A percentile compares a stretch with the other conserved stretches of the same genome.
Evolutionary conservation across 2,797 vertebrate genomes (phyloP).

Genomic region (Rhodeus uyekii): DNA sequence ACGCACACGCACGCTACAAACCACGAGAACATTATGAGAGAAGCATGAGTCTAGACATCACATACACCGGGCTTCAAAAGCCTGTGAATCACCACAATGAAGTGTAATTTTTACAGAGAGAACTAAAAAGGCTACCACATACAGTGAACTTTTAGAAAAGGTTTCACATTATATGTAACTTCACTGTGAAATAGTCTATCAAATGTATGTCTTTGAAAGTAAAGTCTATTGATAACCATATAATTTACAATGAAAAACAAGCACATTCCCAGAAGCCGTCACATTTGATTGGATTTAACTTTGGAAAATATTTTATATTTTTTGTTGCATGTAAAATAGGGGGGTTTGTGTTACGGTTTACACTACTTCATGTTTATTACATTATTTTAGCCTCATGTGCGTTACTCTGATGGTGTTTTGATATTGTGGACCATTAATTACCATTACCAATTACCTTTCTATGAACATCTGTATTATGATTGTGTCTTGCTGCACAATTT

Average conservation of each 20-base stretch:
- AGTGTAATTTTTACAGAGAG: background rate
- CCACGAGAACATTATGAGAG: background rate
- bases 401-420: background rate
- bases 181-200: background rate
- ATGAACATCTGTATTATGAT: too few species aligned
- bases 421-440: too few species aligned
- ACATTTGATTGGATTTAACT: background rate
- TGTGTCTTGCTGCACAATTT: background rate
- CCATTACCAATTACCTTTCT: too few species aligned
- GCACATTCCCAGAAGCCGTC: background rate
- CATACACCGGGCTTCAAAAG: background rate
- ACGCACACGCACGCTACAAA: too few species aligned
- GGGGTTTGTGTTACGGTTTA: background rate
- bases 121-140: background rate
- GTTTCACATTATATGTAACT: background rate
- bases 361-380: background rate
- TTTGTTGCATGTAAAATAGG: background rate
- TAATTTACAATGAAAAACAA: background rate
- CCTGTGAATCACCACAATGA: background rate
- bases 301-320: background rate
- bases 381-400: background rate
- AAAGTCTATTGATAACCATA: background rate
- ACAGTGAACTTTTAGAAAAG: background rate
- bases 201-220: background rate
- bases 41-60: background rate